Evolutionary conservation across 1,140 invertebrate species (phyloP).

Genomic region (Halyomorpha halys): DNA sequence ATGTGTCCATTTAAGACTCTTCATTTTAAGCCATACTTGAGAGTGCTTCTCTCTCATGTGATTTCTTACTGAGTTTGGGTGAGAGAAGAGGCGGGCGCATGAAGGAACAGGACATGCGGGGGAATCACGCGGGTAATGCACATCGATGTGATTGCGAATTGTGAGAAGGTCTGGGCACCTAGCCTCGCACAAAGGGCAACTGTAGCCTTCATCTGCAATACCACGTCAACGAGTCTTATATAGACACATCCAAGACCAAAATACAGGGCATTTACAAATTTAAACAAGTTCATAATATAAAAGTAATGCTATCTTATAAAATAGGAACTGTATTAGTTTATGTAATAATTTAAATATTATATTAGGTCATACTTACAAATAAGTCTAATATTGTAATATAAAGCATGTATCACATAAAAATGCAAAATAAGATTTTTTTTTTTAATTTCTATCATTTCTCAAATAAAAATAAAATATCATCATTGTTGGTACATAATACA

Average conservation of each 20-base stretch:
- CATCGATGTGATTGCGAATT: slow-evolving; percentile 60
- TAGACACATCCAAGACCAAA: slow-evolving; percentile 13
- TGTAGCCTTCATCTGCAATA: slow-evolving; percentile 38
- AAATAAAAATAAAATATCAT: too few relatives aligned
- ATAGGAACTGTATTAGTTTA: slow-evolving; percentile 4
- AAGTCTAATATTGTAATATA: too few relatives aligned
- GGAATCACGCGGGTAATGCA: slow-evolving; percentile 70
- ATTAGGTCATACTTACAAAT: too few relatives aligned
- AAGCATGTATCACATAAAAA: too few relatives aligned
- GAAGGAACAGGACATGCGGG: slow-evolving; percentile 61
- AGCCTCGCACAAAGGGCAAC: slow-evolving; percentile 59
- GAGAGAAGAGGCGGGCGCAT: slow-evolving; percentile 61
- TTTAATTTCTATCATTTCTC: too few relatives aligned
- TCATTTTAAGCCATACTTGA: slow-evolving; percentile 66
- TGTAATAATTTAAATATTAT: neutral
- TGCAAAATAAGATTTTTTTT: too few relatives aligned
- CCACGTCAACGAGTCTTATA: slow-evolving; percentile 30
- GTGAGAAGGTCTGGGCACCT: slow-evolving; percentile 49
- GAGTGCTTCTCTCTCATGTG: slow-evolving; percentile 73
- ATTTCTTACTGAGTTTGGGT: slow-evolving; percentile 72
- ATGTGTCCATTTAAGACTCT: slow-evolving; percentile 60
- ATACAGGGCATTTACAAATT: slow-evolving; percentile 12
- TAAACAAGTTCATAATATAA: slow-evolving; percentile 2
- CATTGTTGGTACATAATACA: too few relatives aligned
- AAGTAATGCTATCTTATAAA: neutral